Evolutionary conservation across 2,888 invertebrate species (phyloP), one percentile per base, ranked within the genome.

Genomic region (Rotaria sp.): DNA sequence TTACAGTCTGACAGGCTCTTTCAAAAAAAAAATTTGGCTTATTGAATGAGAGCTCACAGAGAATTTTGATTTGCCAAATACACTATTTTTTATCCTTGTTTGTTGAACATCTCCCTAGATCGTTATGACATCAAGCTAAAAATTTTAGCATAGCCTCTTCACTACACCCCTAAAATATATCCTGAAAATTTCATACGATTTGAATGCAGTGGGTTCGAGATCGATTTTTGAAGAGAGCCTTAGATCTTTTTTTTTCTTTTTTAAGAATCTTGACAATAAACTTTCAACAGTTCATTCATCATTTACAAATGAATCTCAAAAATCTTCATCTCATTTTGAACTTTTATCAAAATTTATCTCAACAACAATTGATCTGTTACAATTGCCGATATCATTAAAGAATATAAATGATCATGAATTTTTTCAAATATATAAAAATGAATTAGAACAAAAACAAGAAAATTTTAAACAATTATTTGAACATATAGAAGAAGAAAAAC

Each of bases 361-460:
- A 30, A 35, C 21, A 67, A 35, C 67, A 21, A 67, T 21, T 38
- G 67, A 67, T 35, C 18, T 21, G 4, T 67, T 67, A 35, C 35
- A 67, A 18, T 11, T 67, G 8, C 67, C 67, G 21, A 67, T 67
- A 35, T 67, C 67, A 18, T 8, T 35, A 35, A 15, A 35, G 5
- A 35, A 67, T 18, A 8, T 21, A 21, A 35, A 38, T 45, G 80
- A 80, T 80, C 24, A 15, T 15, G 45, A 80, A 80, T n/a, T 45
- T 80, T 80, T 80, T 2, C 10, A 26, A 26, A 10, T 15, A 15
- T 45, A 45, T 45, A 80, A 45, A 80, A 41, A 26, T 80, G 45
- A 80, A 80, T n/a, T 80, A 26, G 45, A 80, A 26, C 80, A 80
- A n/a, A 80, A 41, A n/a, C 41, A 45, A 45, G 80, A 80, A n/a